phyloP scores from a whole-genome alignment of 2,113 vertebrate genomes.

The Rhizomys pruinosus region DNA sequence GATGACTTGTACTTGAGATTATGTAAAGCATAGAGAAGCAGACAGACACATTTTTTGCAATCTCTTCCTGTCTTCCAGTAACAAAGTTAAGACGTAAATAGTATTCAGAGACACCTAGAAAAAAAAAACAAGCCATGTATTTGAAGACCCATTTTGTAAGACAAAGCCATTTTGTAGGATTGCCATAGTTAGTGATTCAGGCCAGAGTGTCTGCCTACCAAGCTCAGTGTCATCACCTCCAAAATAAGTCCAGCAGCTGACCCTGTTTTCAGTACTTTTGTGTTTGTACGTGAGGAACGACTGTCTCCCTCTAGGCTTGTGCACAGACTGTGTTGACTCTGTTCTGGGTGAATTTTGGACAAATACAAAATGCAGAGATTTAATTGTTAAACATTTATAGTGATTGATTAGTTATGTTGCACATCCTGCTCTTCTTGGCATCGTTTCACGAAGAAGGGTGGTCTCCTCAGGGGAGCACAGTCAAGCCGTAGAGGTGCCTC shows the following conservation, averaged over 20 bases:
- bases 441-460: neutral
- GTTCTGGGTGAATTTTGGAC: slow-evolving; percentile 55
- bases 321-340: neutral
- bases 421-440: neutral
- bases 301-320: neutral
- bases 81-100: slow-evolving; percentile 7
- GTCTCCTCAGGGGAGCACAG: neutral
- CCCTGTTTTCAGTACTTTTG: neutral
- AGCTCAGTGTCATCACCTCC: neutral
- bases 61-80: neutral
- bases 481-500: neutral
- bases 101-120: neutral
- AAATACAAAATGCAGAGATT: neutral
- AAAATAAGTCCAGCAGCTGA: neutral
- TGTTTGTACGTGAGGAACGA: neutral
- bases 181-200: neutral
- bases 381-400: neutral
- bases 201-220: neutral
- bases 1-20: neutral
- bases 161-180: neutral
- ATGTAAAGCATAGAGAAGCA: neutral
- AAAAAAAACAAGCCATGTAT: neutral
- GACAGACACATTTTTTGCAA: too few species aligned
- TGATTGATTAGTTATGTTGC: neutral
- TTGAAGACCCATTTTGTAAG: neutral